Evolutionary conservation across 1,140 invertebrate genomes (phyloP), one percentile per base, ranked within the genome.

Genomic region (Tetragonula clypearis): DNA sequence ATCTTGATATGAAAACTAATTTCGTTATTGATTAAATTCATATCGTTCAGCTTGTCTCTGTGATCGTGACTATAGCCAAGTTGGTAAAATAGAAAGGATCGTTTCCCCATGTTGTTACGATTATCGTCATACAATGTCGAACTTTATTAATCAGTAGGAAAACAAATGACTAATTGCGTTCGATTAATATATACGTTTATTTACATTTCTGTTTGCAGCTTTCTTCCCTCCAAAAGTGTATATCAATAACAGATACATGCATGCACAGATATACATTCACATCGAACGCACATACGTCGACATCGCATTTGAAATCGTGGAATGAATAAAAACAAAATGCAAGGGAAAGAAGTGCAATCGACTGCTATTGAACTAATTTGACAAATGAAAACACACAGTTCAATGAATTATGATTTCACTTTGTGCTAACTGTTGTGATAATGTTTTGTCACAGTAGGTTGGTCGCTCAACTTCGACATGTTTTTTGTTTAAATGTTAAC

Each of bases 21-120:
- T 88, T 85, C 58, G 55, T 87, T 87, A 88, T 88, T 78, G 86
- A 87, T 87, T 77, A 81, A 80, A 76, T 73, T 66, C 15, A 73
- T 60, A 81, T 85, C 66, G 66, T 9, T 81, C 86, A 79, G 76
- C 26, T 72, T 26, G 35, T 23, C 5, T 23, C 30, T 19, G 35
- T 21, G 68, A 30, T 41, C 68, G 56, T 23, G 17, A 35, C 15
- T 41, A 14, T 56, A 9, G 15, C 5, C 17, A 62, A 56, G 11
- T 68, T 41, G 41, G 21, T 35, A 60, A 84, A 62, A 60, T 60
- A 62, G 15, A 65, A 62, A 19, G 2, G 41, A 41, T 49, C 8
- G 26, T 68, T 56, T 68, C 9, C 14, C 14, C 4, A 30, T 0
- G 0, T 26, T 14, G 41, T 35, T 49, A 26, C 0, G 3, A 49